These are phyloP conservation scores for Phocoena sinus DNA, from an alignment of 2,113 vertebrate species.

Conservation along the genomic window DNA sequence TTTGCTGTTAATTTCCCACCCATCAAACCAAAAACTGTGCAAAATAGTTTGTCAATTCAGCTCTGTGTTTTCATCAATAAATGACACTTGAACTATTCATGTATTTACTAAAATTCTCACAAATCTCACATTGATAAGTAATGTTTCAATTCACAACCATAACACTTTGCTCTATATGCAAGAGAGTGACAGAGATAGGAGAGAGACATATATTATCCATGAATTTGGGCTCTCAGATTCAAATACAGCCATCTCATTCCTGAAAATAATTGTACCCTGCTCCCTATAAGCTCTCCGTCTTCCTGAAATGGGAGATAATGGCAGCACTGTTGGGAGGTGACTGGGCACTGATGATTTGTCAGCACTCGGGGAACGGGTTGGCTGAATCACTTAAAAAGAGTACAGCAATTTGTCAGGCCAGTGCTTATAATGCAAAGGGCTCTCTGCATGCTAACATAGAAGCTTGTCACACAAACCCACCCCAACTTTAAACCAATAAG, in stretches of 20 bases:
- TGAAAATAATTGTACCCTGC: background rate
- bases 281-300: background rate
- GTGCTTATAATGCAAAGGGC: background rate
- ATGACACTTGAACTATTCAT: background rate
- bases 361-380: background rate
- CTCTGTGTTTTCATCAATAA: slow-evolving; percentile 10
- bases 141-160: background rate
- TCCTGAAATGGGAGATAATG: background rate
- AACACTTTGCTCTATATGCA: background rate
- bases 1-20: background rate
- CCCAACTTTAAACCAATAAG: background rate
- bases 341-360: background rate
- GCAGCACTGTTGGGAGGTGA: background rate
- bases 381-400: background rate
- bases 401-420: background rate
- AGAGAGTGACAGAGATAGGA: background rate
- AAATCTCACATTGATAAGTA: background rate
- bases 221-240: slow-evolving; percentile 8
- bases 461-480: background rate
- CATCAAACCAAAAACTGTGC: background rate
- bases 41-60: background rate
- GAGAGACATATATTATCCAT: background rate
- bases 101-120: background rate
- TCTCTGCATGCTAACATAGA: background rate
- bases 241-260: background rate